Base-by-base conservation (phyloP, 2,888 invertebrate species). In the Sialis lutaria region DNA sequence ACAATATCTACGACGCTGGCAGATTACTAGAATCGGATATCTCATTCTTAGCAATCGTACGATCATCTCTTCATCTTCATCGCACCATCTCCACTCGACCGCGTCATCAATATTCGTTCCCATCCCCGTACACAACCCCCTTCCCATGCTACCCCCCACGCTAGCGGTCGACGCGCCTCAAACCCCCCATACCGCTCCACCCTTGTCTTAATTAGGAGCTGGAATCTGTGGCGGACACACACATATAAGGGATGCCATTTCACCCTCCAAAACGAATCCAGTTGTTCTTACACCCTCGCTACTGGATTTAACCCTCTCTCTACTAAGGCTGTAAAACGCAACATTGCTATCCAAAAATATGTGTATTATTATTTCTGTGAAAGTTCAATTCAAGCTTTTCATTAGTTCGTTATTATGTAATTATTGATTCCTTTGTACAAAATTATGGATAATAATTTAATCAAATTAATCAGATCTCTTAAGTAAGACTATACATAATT, bases 161-260 rank as follows among this genome's bases (percentile, higher is more conserved):
- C 12, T 46, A 42, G 33, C 41, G 46, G 45, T 13, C 48, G 64
- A 62, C 63, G 42, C n/a, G 47, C 56, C 56, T 55, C 56, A 55
- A 58, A 50, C 56, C 48, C 47, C 41, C 22, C 44, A n/a, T 33
- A 33, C 34, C 37, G 61, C 62, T 61, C 61, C 69, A 72, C 74
- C 78, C 75, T 75, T 70, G 77, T 79, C 80, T 81, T 81, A 82
- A 82, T 82, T 82, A 82, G 81, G 78, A 79, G 77, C 78, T 77
- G 76, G 79, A 80, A 80, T 81, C 81, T 81, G 81, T 73, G 77
- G 79, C 78, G 79, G 80, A 80, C 81, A 79, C 79, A 77, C 79
- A 65, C 64, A 64, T 63, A 62, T 63, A 63, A 63, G 60, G 61
- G 33, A 43, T n/a, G 22, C 22, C 22, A 22, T 22, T 22, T 22